These are phyloP conservation scores for Boloria selene DNA, from an alignment of 2,888 invertebrate genomes.

Conservation along the genomic window DNA sequence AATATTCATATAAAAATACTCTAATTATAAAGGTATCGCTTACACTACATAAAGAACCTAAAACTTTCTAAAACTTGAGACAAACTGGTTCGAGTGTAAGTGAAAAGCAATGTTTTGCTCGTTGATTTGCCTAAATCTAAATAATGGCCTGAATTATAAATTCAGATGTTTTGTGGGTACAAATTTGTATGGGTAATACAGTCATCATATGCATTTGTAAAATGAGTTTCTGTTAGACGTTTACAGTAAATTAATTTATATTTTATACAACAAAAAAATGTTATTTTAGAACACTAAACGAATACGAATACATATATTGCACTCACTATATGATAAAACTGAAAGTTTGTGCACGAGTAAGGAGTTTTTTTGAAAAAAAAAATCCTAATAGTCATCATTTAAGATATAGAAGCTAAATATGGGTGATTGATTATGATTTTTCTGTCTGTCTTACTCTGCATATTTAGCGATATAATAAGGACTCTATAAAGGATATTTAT, in stretches of 20 bases:
- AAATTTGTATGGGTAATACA: too few species aligned
- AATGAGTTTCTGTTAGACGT: background rate
- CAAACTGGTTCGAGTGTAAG: slow-evolving; percentile 71
- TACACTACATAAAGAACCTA: slow-evolving; percentile 11
- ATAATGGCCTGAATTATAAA: slow-evolving; percentile 75
- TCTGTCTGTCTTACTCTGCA: too few species aligned
- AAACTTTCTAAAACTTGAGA: slow-evolving; percentile 63
- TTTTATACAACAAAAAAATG: background rate
- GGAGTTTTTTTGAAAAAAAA: too few species aligned
- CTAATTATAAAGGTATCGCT: slow-evolving; percentile 15
- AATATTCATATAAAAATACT: background rate
- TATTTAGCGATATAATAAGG: too few species aligned
- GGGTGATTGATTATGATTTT: too few species aligned
- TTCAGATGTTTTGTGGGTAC: slow-evolving; percentile 65
- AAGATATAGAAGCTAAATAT: too few species aligned
- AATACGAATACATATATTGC: too few species aligned
- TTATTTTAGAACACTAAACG: too few species aligned
- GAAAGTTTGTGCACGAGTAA: too few species aligned
- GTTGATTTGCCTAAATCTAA: slow-evolving; percentile 79
- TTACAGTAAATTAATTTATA: background rate
- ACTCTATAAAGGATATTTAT: too few species aligned
- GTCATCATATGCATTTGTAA: slow-evolving; percentile 27
- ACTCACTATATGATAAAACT: too few species aligned
- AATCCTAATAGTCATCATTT: too few species aligned
- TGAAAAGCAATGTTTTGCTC: slow-evolving; percentile 75